These are phyloP conservation scores for Pectinophora gossypiella DNA, from an alignment of 1,140 invertebrate genomes.

Conservation along the genomic window DNA sequence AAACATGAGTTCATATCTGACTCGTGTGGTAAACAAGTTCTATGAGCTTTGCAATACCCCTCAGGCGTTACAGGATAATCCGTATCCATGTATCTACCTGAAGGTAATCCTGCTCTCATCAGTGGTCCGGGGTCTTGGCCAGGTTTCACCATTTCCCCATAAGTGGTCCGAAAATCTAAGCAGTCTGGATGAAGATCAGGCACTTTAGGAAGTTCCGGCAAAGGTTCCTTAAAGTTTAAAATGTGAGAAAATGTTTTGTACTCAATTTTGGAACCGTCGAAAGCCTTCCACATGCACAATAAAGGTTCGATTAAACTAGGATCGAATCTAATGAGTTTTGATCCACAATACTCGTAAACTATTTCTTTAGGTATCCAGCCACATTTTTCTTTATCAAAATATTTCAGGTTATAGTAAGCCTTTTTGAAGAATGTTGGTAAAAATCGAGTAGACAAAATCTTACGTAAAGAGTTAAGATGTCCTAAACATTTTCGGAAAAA, in stretches of 20 bases:
- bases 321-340: slow-evolving; percentile 18
- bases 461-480: not conserved
- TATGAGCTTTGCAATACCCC: slow-evolving; percentile 33
- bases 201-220: slow-evolving; percentile 24
- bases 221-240: slow-evolving; percentile 17
- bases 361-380: slow-evolving; percentile 33
- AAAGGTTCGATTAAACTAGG: slow-evolving; percentile 24
- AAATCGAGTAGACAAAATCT: slow-evolving; percentile 17
- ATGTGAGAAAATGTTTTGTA: slow-evolving; percentile 25
- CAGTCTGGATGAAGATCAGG: slow-evolving; percentile 14
- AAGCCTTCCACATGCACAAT: slow-evolving; percentile 21
- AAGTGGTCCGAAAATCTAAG: slow-evolving; percentile 24
- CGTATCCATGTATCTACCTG: slow-evolving; percentile 30
- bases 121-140: slow-evolving; percentile 12
- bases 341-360: slow-evolving; percentile 24
- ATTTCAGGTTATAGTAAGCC: slow-evolving; percentile 34
- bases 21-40: slow-evolving; percentile 49
- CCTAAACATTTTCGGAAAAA: slow-evolving; percentile 26
- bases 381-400: slow-evolving; percentile 35
- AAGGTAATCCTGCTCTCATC: slow-evolving; percentile 20
- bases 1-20: slow-evolving; percentile 52
- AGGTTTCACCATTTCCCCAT: slow-evolving; percentile 26
- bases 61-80: slow-evolving; percentile 23
- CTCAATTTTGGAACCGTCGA: slow-evolving; percentile 22
- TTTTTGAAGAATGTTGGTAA: slow-evolving; percentile 29